phyloP scores from a whole-genome alignment of 2,888 invertebrate species.

The Gymnoscelis rufifasciata region DNA sequence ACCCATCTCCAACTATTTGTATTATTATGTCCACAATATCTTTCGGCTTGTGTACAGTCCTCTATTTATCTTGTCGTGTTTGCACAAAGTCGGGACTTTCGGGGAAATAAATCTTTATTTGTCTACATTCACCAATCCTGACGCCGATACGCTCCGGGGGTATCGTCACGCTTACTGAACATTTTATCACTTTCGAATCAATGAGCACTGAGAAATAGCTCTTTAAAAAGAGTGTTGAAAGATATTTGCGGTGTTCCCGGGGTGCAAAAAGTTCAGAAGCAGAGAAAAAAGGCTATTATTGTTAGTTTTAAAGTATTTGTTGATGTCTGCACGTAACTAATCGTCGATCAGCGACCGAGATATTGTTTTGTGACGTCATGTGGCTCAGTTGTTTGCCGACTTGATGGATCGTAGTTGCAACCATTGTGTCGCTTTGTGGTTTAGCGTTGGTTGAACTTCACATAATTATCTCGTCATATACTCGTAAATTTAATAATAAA shows the following conservation, averaged over 20 bases:
- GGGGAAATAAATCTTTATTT: conserved; percentile 64
- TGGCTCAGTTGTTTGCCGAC: not conserved
- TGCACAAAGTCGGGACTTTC: conserved; percentile 58
- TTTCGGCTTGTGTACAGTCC: conserved; percentile 49
- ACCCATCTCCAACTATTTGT: conserved; percentile 34
- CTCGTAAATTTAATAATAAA: no score
- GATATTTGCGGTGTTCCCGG: conserved; percentile 49
- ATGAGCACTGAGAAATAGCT: conserved; percentile 28
- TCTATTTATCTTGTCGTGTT: conserved; percentile 56
- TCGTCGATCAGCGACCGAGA: conserved; percentile 33
- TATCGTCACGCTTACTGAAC: conserved; percentile 46
- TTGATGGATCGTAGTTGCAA: not conserved
- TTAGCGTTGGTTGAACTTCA: no score
- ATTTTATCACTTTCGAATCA: conserved; percentile 34
- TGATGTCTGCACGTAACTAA: conserved; percentile 41
- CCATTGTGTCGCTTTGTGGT: no score
- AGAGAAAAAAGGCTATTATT: conserved; percentile 47
- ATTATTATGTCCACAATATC: conserved; percentile 46
- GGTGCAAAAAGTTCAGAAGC: conserved; percentile 51
- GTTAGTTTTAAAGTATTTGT: conserved; percentile 34
- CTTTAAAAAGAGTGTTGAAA: conserved; percentile 46
- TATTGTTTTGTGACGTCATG: conserved; percentile 23
- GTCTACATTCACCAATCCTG: conserved; percentile 59
- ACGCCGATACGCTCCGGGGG: conserved; percentile 35
- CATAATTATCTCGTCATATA: no score